These are phyloP conservation scores for Gastrophysa polygoni DNA, from an alignment of 2,888 invertebrate genomes.

Conservation along the genomic window DNA sequence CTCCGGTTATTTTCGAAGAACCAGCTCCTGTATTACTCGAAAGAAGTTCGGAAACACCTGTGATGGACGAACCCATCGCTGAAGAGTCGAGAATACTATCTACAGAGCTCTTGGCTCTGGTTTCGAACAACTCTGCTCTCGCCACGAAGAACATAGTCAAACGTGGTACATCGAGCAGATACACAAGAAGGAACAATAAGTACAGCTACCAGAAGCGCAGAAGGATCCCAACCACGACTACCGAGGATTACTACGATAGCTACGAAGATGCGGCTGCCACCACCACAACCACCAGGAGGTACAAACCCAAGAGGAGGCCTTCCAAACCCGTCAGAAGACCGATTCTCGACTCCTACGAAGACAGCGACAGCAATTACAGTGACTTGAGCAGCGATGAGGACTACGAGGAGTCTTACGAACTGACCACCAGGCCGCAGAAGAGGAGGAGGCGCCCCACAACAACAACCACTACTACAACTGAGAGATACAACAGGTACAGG, in stretches of 20 bases:
- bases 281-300: constrained; percentile 33
- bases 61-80: constrained; percentile 25
- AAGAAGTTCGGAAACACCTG: constrained; percentile 24
- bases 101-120: constrained; percentile 6
- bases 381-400: constrained; percentile 32
- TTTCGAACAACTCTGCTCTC: constrained; percentile 22
- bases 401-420: constrained; percentile 38
- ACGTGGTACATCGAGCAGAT: constrained; percentile 31
- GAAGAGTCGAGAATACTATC: constrained; percentile 29
- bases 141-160: constrained; percentile 30
- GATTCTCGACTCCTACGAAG: constrained; percentile 37
- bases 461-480: constrained; percentile 24
- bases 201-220: constrained; percentile 27
- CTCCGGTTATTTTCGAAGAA: constrained; percentile 15
- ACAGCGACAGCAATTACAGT: constrained; percentile 30
- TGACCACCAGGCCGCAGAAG: constrained; percentile 37
- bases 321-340: constrained; percentile 30
- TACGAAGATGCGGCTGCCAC: constrained; percentile 37
- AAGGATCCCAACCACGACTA: constrained; percentile 26
- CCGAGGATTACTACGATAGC: constrained; percentile 40
- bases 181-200: constrained; percentile 31
- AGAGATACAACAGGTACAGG: constrained; percentile 30
- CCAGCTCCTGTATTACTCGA: not conserved
- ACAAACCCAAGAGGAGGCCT: constrained; percentile 30
- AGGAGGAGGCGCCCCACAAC: constrained; percentile 33